phyloP scores from a whole-genome alignment of 2,113 vertebrate genomes.

The Neoarius graeffei region DNA sequence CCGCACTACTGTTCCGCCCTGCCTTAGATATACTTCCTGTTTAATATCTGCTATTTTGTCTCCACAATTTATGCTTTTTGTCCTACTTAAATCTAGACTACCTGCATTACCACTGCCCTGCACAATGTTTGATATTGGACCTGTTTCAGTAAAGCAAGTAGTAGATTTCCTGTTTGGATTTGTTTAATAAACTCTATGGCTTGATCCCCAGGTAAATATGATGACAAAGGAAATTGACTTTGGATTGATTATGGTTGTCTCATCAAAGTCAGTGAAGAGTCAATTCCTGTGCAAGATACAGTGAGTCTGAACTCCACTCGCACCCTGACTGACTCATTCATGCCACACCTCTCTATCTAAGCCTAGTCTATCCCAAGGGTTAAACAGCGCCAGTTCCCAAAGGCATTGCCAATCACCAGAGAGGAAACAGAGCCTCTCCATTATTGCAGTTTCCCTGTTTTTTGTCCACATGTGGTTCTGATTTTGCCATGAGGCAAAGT shows the following conservation, averaged over 20 bases:
- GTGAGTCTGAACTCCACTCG: conserved; percentile 18
- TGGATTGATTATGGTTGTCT: background rate
- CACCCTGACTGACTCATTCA: conserved; percentile 39
- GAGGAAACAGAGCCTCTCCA: conserved; percentile 65
- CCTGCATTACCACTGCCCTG: background rate
- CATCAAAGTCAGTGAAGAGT: background rate
- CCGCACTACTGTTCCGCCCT: too few species aligned
- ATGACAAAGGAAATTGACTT: background rate
- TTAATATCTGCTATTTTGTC: background rate
- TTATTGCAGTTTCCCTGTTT: conserved; percentile 58
- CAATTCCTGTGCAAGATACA: background rate
- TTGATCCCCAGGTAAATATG: background rate
- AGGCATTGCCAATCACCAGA: conserved; percentile 58
- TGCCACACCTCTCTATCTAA: conserved; percentile 42
- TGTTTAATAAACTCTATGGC: background rate
- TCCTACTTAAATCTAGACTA: background rate
- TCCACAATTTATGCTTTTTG: background rate
- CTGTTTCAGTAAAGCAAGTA: background rate
- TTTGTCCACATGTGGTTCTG: conserved; percentile 71
- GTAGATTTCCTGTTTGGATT: background rate
- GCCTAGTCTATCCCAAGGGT: conserved; percentile 25
- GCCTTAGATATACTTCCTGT: background rate
- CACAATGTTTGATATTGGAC: background rate
- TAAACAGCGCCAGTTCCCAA: conserved; percentile 44
- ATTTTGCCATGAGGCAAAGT: conserved; percentile 67